These are phyloP conservation scores for Aplysina aerophoba DNA, from an alignment of 37 sponge, comb jelly and placozoan genomes.

Conservation along the genomic window DNA sequence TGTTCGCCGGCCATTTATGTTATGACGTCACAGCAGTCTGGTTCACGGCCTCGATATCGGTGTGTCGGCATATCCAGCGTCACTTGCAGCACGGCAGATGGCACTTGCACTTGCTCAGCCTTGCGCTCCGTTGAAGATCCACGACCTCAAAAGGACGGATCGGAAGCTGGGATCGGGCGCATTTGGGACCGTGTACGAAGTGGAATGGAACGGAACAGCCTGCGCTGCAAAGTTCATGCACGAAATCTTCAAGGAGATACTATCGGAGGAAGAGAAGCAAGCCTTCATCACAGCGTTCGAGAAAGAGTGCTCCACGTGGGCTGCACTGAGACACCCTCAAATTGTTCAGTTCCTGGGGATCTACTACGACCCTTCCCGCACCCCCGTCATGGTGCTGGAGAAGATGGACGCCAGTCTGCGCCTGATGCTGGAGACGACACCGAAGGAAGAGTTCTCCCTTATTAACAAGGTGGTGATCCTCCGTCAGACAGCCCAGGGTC, in stretches of 20 bases:
- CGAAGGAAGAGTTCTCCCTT: background rate
- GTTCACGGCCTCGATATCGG: too few species aligned
- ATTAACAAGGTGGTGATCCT: background rate
- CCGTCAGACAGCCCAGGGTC: background rate
- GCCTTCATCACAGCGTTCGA: background rate
- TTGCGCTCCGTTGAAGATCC: too few species aligned
- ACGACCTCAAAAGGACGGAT: too few species aligned
- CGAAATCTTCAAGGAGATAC: background rate
- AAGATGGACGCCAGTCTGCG: background rate
- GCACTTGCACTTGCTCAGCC: too few species aligned
- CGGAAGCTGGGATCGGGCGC: background rate
- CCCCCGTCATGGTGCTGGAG: constrained; percentile 2
- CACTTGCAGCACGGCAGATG: too few species aligned
- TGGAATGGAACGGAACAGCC: background rate
- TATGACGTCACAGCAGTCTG: too few species aligned
- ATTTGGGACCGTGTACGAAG: background rate
- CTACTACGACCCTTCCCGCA: background rate
- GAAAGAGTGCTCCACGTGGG: background rate
- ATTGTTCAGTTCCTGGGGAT: constrained; percentile 3
- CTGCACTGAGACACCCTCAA: background rate
- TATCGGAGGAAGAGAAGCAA: background rate
- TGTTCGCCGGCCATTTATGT: too few species aligned
- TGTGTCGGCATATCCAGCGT: too few species aligned
- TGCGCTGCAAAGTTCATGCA: background rate
- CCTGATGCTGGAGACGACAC: background rate